Evolutionary conservation across 2,113 vertebrate species (phyloP).

Genomic region (Marmota flaviventris): DNA sequence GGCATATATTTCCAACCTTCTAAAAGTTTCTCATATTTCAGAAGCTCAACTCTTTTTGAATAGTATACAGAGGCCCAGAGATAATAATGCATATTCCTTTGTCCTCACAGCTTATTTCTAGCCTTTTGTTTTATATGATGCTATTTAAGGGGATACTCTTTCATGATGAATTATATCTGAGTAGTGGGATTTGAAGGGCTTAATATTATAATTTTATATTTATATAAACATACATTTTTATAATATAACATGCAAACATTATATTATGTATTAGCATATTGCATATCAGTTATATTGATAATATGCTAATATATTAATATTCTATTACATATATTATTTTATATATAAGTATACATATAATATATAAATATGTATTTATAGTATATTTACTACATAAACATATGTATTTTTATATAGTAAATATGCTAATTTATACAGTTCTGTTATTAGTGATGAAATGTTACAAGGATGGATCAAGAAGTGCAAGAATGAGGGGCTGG

Average conservation of each 20-base stretch:
- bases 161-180: neutral
- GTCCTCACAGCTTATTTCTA: neutral
- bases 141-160: neutral
- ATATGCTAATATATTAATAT: no score
- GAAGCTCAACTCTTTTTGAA: neutral
- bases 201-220: conserved; percentile 39
- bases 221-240: neutral
- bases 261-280: no score
- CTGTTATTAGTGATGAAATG: neutral
- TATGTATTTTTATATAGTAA: neutral
- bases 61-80: neutral
- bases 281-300: no score
- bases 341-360: no score
- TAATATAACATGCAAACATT: neutral
- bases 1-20: neutral
- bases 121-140: neutral
- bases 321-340: no score
- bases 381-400: neutral
- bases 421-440: conserved; percentile 1
- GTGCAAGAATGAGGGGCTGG: neutral
- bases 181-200: neutral
- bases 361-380: neutral
- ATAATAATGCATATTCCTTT: neutral
- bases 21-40: conserved; percentile 17
- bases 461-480: neutral